Base-by-base conservation (phyloP, 2,888 invertebrate species). In the Phyto melanocephala region DNA sequence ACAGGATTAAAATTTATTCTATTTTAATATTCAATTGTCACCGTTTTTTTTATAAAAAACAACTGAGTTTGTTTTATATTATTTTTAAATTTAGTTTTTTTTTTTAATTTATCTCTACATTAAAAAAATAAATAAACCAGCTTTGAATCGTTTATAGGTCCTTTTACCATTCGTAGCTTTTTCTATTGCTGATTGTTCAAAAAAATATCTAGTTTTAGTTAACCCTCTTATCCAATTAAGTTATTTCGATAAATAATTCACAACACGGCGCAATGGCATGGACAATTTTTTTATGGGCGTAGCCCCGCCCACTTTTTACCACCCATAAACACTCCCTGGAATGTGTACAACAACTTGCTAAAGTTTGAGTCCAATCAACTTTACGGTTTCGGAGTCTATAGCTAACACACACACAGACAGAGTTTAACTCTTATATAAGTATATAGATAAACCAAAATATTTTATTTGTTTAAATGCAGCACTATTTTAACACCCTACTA, bases 101-200 rank as follows among this genome's bases (percentile, higher is more conserved):
- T 50, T 13, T 20, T 11, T 52, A 11, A 22, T 20, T 62, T 45
- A 20, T 2, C 24, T 52, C 11, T 22, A 33, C 1, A n/a, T 54
- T 70, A 54, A 11, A 10, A 63, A 75, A 35, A 15, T 56, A 72
- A 15, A 56, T 52, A 76, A 72, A 68, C 72, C 77, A 77, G 81
- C 71, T 72, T 81, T 62, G 60, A 60, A 54, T n/a, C n/a, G n/a
- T n/a, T 60, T 81, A 47, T 52, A 45, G 20, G 0, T 40, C 40
- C 40, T 28, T 75, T 58, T 81, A 60, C 52, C 58, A 58, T 67
- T 71, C 17, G 15, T 58, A 58, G 37, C 63, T 54, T 40, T 40
- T 50, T 17, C 17, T n/a, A 17, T 22, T n/a, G n/a, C 20, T 37
- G 33, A 11, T 40, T 42, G 58, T 63, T 50, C 22, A 24, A 17